These are phyloP conservation scores for Leptinotarsa rubiginosa DNA, from an alignment of 2,888 invertebrate species.

Conservation along the genomic window DNA sequence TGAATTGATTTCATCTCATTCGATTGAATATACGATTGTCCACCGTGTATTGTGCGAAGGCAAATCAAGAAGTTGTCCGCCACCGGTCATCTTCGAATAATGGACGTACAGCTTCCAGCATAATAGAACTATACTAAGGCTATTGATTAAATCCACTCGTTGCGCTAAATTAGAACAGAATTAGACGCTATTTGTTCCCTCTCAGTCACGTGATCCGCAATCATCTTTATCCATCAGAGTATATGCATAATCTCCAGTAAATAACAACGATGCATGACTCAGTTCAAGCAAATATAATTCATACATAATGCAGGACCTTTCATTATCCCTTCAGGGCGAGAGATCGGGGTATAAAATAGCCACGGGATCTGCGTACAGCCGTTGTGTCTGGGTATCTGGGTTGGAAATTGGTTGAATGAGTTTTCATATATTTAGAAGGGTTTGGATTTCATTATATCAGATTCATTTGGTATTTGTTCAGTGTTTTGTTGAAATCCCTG, in stretches of 20 bases:
- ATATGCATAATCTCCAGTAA: conserved; percentile 45
- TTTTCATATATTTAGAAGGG: background rate
- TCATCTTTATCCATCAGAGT: conserved; percentile 46
- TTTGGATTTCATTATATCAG: background rate
- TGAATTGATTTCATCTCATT: background rate
- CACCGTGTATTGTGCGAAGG: background rate
- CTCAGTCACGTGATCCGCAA: conserved; percentile 52
- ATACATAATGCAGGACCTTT: conserved; percentile 44
- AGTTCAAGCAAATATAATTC: conserved; percentile 42
- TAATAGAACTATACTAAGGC: conserved; percentile 57
- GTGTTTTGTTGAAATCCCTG: no score
- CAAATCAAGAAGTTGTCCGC: conserved; percentile 25
- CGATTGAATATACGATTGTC: background rate
- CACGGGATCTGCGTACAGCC: conserved; percentile 4
- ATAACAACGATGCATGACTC: conserved; percentile 42
- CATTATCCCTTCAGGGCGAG: conserved; percentile 26
- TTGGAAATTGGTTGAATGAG: conserved; percentile 2
- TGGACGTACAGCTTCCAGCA: conserved; percentile 47
- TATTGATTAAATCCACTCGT: conserved; percentile 63
- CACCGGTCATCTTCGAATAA: conserved; percentile 52
- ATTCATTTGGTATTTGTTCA: background rate
- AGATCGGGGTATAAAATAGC: conserved; percentile 7
- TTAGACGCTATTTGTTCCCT: conserved; percentile 55
- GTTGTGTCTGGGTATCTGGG: background rate
- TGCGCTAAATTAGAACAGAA: conserved; percentile 58